Evolutionary conservation across 2,888 invertebrate genomes (phyloP), one percentile per base, ranked within the genome.

Genomic region (Cryptophagus acutangulus): DNA sequence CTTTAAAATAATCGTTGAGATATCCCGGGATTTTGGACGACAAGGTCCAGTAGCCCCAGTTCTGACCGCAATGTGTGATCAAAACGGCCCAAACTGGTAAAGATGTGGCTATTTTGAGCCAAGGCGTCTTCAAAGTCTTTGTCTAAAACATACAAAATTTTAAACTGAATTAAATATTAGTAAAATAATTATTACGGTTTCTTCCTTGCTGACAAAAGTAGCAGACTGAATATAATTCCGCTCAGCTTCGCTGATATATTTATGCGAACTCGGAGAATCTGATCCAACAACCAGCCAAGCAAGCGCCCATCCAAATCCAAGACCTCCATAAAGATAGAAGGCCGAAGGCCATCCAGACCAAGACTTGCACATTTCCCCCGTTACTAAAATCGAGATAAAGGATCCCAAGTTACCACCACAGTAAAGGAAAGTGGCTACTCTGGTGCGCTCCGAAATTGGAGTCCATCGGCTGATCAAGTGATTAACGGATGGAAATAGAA

Each of bases 381-480:
- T 81, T 14, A 80, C 68, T n/a, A 83, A 75, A 58, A 87, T 66
- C 54, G 87, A 81, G 1, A 87, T 60, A 1, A 88, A 83, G 4
- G 86, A 86, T 3, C 91, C 91, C n/a, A 89, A 75, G 60, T 86
- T 73, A 0, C 76, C 41, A 63, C 67, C 79, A 34, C 81, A 74
- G 61, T 82, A 82, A 3, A 79, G 76, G 33, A 78, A 78, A 38
- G 82, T 79, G 39, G 79, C 79, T 43, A 87, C 68, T 12, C 81
- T 72, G 8, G 82, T 81, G 36, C 87, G 72, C 58, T 88, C 88
- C 1, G 72, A 64, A 0, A 74, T 68, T 0, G 87, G 86, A 6
- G 70, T 79, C 88, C 87, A 88, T 63, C 82, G 84, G 8, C 86
- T 78, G 35, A 87, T 65, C 12, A 87, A 70, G 2, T 82, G 82